A percentile compares a stretch with the other conserved stretches of the same genome.
phyloP scores from a whole-genome alignment of 1,140 invertebrate genomes.

The Patella vulgata region DNA sequence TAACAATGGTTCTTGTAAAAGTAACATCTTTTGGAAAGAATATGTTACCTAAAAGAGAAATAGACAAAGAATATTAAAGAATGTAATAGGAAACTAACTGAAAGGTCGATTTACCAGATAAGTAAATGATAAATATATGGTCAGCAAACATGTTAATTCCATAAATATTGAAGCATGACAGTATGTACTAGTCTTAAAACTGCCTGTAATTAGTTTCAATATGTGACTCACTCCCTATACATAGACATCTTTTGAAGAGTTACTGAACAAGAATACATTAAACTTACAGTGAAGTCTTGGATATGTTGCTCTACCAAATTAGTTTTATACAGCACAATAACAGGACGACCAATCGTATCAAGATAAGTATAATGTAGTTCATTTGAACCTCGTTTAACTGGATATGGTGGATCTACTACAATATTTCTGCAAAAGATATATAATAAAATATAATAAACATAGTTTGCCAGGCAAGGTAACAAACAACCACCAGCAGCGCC shows the following conservation, averaged over 20 bases:
- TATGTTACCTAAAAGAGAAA: conserved; percentile 78
- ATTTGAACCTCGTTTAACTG: conserved; percentile 79
- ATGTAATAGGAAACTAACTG: not conserved
- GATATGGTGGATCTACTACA: conserved; percentile 84
- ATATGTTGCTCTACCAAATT: conserved; percentile 98
- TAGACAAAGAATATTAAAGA: not conserved
- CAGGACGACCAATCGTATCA: conserved; percentile 91
- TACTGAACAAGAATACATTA: too few relatives aligned
- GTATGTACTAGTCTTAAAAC: not conserved
- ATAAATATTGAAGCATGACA: too few relatives aligned
- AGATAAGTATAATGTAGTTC: conserved; percentile 91
- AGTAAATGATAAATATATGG: too few relatives aligned
- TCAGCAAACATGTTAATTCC: too few relatives aligned
- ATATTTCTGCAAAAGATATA: conserved; percentile 73
- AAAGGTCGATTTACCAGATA: not conserved
- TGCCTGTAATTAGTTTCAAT: too few relatives aligned
- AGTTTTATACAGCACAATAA: conserved; percentile 84
- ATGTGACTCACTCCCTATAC: too few relatives aligned
- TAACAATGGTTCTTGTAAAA: conserved; percentile 93
- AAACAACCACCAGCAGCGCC: too few relatives aligned
- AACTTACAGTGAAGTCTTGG: conserved; percentile 78
- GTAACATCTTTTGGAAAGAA: conserved; percentile 80
- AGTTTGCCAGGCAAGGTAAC: too few relatives aligned
- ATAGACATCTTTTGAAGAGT: too few relatives aligned
- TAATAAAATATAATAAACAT: not conserved